phyloP scores from a whole-genome alignment of 2,797 vertebrate genomes.

The Margarornis squamiger region DNA sequence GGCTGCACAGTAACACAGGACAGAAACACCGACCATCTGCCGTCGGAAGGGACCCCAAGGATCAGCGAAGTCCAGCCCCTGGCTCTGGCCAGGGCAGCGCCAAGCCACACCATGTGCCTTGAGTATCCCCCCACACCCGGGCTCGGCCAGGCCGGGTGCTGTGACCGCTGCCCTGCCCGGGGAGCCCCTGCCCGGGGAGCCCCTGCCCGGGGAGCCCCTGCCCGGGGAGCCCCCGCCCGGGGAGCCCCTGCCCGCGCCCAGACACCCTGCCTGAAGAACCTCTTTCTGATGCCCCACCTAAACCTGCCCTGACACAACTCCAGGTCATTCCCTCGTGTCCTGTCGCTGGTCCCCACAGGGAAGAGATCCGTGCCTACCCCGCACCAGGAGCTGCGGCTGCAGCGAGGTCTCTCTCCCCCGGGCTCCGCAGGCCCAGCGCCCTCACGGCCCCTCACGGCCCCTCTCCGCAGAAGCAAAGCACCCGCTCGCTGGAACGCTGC shows the following conservation, averaged over 20 bases:
- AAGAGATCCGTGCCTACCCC: not conserved
- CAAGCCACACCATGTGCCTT: not conserved
- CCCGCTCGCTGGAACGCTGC: fast-evolving
- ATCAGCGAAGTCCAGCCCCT: not conserved
- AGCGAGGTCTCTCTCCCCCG: no score
- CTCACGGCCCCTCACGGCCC: no score
- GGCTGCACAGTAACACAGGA: fast-evolving
- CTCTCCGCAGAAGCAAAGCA: no score
- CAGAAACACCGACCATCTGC: not conserved
- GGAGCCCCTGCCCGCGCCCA: not conserved
- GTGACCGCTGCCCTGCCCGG: not conserved
- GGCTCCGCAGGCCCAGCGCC: no score
- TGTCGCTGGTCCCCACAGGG: not conserved
- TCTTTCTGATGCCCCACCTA: no score
- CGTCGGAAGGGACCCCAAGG: not conserved
- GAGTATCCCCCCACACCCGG: no score
- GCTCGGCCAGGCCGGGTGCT: not conserved
- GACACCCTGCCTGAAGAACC: fast-evolving
- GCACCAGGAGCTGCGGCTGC: no score
- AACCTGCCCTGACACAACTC: no score
- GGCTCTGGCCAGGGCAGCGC: not conserved
- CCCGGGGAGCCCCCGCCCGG: not conserved
- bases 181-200: not conserved
- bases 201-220: not conserved
- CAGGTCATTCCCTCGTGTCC: not conserved